These are phyloP conservation scores for Arbacia lixula DNA, from an alignment of 53 echinoderm and acorn worm genomes.

Conservation along the genomic window DNA sequence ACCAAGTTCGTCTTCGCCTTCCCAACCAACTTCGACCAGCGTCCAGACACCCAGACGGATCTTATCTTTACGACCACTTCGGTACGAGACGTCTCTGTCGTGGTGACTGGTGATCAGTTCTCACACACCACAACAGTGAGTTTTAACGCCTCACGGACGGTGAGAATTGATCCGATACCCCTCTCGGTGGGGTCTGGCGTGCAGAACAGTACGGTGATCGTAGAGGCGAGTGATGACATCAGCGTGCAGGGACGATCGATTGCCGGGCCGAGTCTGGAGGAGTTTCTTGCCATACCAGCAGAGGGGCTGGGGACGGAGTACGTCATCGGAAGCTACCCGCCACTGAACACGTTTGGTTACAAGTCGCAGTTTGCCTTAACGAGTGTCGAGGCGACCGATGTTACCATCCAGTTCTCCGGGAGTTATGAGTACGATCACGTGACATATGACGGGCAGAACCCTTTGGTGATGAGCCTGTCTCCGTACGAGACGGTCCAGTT, in stretches of 20 bases:
- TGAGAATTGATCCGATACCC: conserved; percentile 3
- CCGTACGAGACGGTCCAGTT: conserved; percentile 67
- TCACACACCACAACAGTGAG: neutral
- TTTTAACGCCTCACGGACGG: neutral
- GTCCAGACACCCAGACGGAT: conserved; percentile 1
- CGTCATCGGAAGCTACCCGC: conserved; percentile 69
- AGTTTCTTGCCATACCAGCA: conserved; percentile 70
- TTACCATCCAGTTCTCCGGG: conserved; percentile 53
- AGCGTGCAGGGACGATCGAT: conserved; percentile 39
- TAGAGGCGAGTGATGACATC: conserved; percentile 24
- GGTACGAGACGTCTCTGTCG: neutral
- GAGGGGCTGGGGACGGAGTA: conserved; percentile 72
- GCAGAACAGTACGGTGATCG: conserved; percentile 32
- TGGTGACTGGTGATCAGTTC: neutral
- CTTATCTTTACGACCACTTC: conserved; percentile 25
- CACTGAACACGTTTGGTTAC: conserved; percentile 59
- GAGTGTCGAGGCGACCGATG: conserved; percentile 25
- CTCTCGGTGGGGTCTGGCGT: conserved; percentile 50
- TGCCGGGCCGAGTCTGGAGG: conserved; percentile 59
- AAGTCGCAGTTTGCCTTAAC: conserved; percentile 70
- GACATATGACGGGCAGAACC: conserved; percentile 28
- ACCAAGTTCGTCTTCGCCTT: conserved; percentile 20
- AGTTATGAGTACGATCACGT: neutral
- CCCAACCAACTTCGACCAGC: conserved; percentile 13
- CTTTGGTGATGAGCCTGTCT: conserved; percentile 54